Conservation (phyloP, 2,113 vertebrate genomes). For the Craseonycteris thonglongyai region DNA sequence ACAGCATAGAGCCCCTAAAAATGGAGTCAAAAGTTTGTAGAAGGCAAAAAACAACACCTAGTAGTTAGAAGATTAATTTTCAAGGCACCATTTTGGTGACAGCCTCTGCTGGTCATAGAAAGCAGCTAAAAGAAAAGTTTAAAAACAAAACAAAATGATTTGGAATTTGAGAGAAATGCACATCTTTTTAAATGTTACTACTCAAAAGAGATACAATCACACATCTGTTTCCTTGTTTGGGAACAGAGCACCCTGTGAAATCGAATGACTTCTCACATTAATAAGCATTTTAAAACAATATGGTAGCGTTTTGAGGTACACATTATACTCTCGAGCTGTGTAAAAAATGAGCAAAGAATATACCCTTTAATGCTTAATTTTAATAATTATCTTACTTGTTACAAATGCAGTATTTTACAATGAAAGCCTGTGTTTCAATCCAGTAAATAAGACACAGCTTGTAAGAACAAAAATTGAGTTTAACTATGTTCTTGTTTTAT, state of each 20-base stretch:
- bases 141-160: constrained; percentile 13
- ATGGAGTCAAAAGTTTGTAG: neutral
- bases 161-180: neutral
- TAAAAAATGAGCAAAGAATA: constrained; percentile 52
- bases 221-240: constrained; percentile 53
- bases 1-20: neutral
- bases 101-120: neutral
- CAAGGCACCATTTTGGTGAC: neutral
- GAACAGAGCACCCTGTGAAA: constrained; percentile 43
- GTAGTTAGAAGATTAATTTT: neutral
- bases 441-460: constrained; percentile 55
- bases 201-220: constrained; percentile 56
- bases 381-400: constrained; percentile 57
- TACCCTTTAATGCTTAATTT: constrained; percentile 59
- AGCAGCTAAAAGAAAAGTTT: constrained; percentile 2
- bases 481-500: constrained; percentile 54
- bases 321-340: constrained; percentile 29
- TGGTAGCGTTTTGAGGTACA: constrained; percentile 54
- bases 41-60: neutral
- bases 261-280: constrained; percentile 60
- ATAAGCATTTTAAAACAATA: constrained; percentile 64
- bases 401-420: constrained; percentile 58
- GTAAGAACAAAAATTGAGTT: constrained; percentile 39
- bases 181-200: constrained; percentile 41
- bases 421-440: constrained; percentile 54